Percentiles rank a stretch among this genome's conserved stretches.
phyloP scores from a whole-genome alignment of 2,888 invertebrate species.

The Spialia ferax region DNA sequence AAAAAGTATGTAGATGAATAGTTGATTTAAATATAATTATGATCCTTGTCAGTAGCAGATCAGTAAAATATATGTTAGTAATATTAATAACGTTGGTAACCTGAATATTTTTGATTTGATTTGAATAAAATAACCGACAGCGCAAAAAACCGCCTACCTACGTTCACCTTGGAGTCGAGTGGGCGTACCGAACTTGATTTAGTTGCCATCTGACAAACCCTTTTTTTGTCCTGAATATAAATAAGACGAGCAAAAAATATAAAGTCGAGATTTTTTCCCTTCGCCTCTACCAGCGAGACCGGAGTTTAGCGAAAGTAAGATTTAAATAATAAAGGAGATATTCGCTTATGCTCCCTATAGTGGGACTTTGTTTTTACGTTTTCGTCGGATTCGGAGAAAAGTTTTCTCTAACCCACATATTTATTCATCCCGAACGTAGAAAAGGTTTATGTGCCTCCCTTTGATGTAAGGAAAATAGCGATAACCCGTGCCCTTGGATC shows the following conservation, averaged over 20 bases:
- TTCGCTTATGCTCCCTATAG: constrained; percentile 67
- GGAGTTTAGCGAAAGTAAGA: constrained; percentile 77
- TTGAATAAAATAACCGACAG: constrained; percentile 56
- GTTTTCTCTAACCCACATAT: constrained; percentile 53
- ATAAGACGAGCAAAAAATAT: constrained; percentile 78
- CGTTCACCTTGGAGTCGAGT: constrained; percentile 78
- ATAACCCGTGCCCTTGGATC: constrained; percentile 50
- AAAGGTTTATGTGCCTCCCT: constrained; percentile 43
- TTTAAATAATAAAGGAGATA: constrained; percentile 78
- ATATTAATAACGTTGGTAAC: constrained; percentile 62
- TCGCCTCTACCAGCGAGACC: constrained; percentile 64
- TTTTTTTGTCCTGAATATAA: constrained; percentile 84
- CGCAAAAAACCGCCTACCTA: constrained; percentile 70
- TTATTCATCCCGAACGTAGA: constrained; percentile 54
- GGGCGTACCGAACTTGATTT: constrained; percentile 82
- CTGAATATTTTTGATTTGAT: too few species aligned
- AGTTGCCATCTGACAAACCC: constrained; percentile 81
- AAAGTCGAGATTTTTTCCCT: constrained; percentile 70
- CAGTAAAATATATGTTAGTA: constrained; percentile 45
- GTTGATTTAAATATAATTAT: neutral
- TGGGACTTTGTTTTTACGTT: constrained; percentile 67
- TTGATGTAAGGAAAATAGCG: constrained; percentile 54
- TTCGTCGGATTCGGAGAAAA: constrained; percentile 51
- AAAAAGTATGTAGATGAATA: constrained; percentile 1
- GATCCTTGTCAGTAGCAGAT: constrained; percentile 3